These are phyloP conservation scores for Amphiprion ocellaris DNA, from an alignment of 2,113 vertebrate species.

Conservation along the genomic window DNA sequence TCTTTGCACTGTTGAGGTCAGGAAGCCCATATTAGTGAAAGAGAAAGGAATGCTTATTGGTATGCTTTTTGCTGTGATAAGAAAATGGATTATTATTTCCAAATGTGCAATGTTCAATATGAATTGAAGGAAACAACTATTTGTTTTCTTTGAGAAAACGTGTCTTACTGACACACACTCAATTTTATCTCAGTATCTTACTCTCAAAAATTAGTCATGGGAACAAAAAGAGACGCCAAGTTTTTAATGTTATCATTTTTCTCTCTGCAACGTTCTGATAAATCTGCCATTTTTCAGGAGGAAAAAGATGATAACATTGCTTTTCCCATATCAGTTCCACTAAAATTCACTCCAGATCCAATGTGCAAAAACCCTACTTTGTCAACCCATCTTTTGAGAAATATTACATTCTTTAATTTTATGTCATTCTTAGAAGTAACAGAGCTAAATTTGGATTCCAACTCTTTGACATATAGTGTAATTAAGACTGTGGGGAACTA, in stretches of 20 bases:
- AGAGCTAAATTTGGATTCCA: background rate
- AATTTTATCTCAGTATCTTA: no score
- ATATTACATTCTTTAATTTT: background rate
- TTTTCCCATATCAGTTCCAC: background rate
- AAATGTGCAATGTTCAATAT: background rate
- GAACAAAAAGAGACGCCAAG: background rate
- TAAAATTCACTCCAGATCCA: background rate
- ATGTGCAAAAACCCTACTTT: background rate
- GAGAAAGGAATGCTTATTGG: background rate
- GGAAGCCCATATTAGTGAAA: background rate
- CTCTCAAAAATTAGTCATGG: background rate
- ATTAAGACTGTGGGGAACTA: no score
- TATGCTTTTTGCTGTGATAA: background rate
- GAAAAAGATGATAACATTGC: background rate
- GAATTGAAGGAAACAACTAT: background rate
- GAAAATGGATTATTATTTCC: background rate
- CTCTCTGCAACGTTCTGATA: background rate
- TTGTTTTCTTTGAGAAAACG: background rate
- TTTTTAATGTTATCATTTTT: background rate
- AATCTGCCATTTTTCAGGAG: conserved; percentile 4
- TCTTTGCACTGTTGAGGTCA: background rate
- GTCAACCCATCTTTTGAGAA: background rate
- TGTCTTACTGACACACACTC: background rate
- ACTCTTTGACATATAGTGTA: no score
- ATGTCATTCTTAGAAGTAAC: background rate